Evolutionary conservation across 1,140 invertebrate genomes (phyloP).

Genomic region (Scaptomyza montana): DNA sequence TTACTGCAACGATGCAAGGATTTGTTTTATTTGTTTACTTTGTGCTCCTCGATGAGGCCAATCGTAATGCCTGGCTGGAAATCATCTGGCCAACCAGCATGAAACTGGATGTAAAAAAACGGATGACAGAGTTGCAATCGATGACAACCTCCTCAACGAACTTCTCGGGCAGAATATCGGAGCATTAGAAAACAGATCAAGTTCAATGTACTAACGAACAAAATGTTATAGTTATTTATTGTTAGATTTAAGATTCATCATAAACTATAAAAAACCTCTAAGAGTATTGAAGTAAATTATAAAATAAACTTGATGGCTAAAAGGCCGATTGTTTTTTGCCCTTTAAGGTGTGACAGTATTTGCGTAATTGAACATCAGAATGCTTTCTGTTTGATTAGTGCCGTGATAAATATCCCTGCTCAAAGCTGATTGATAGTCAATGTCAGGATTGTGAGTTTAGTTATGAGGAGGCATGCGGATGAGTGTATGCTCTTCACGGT

Average conservation of each 20-base stretch:
- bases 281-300: no score
- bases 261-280: no score
- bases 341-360: not conserved
- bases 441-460: conserved; percentile 29
- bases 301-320: no score
- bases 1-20: conserved; percentile 87
- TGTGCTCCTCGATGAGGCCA: conserved; percentile 86
- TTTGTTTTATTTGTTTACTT: conserved; percentile 88
- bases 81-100: conserved; percentile 30
- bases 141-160: conserved; percentile 64
- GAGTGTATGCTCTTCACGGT: not conserved
- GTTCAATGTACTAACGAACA: conserved; percentile 45
- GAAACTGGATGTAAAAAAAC: conserved; percentile 31
- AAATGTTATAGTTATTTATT: conserved; percentile 44
- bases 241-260: not conserved
- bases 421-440: conserved; percentile 63
- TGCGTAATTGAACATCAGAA: conserved; percentile 39
- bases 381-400: conserved; percentile 66
- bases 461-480: not conserved
- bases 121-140: conserved; percentile 34
- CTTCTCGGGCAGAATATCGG: conserved; percentile 33
- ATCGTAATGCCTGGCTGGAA: conserved; percentile 85
- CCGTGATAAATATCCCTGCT: conserved; percentile 30
- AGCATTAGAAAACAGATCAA: conserved; percentile 9
- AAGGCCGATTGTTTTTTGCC: not conserved